Evolutionary conservation across 2,113 vertebrate genomes (phyloP).

Genomic region (Damaliscus lunatus): DNA sequence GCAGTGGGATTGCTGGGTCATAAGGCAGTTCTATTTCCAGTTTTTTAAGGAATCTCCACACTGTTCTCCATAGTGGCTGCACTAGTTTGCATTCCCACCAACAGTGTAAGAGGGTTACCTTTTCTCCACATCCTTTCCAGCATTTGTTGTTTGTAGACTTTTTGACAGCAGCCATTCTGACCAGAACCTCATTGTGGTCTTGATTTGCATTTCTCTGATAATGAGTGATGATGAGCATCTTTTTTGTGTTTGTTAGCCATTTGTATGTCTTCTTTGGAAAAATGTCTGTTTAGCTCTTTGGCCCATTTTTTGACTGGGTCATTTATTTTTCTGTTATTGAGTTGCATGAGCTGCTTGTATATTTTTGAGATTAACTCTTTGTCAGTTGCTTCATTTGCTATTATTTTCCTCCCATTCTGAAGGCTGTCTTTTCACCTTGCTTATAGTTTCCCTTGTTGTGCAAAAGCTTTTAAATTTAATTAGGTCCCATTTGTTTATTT

Average conservation of each 20-base stretch:
- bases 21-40: not conserved
- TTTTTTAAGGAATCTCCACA: not conserved
- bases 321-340: not conserved
- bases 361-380: not conserved
- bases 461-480: not conserved
- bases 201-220: not conserved
- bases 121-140: not conserved
- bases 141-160: not conserved
- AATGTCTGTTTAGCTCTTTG: not conserved
- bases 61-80: not conserved
- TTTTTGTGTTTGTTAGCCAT: not conserved
- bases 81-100: not conserved
- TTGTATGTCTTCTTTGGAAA: not conserved
- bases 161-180: not conserved
- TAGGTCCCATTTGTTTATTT: not conserved
- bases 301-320: not conserved
- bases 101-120: not conserved
- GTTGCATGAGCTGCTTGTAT: not conserved
- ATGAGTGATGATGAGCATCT: not conserved
- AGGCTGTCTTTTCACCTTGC: not conserved
- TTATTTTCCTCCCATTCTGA: not conserved
- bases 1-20: not conserved
- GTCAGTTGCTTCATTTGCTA: not conserved
- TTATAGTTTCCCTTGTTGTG: not conserved
- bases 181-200: not conserved